Evolutionary conservation across 2,888 invertebrate species (phyloP).

Genomic region (Platycheirus rosarum): DNA sequence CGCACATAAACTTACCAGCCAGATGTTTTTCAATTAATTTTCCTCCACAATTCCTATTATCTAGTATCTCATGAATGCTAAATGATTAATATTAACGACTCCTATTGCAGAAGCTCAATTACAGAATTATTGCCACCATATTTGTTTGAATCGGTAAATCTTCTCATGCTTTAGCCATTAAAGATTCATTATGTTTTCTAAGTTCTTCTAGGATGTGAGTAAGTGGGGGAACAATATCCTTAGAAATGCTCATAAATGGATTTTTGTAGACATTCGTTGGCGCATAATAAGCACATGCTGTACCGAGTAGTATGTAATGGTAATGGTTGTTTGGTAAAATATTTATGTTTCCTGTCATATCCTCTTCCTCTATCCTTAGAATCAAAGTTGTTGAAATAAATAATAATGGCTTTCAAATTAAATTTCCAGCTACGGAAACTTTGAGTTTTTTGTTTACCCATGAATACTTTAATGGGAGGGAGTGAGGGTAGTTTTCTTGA

Average conservation of each 20-base stretch:
- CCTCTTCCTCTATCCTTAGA: conserved; percentile 16
- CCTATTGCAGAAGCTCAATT: conserved; percentile 55
- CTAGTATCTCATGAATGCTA: conserved; percentile 16
- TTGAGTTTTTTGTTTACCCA: conserved; percentile 32
- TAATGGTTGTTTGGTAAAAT: conserved; percentile 14
- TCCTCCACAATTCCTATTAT: conserved; percentile 4
- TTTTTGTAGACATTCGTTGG: neutral
- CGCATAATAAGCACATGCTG: neutral
- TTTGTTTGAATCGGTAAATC: conserved; percentile 41
- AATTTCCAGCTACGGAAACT: conserved; percentile 43
- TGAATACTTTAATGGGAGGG: conserved; percentile 21
- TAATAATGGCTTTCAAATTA: conserved; percentile 58
- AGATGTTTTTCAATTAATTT: conserved; percentile 49
- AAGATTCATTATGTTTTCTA: conserved; percentile 1
- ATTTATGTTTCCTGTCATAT: conserved; percentile 47
- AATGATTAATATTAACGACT: conserved; percentile 50
- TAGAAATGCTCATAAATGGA: neutral
- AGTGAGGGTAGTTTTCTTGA: conserved; percentile 10
- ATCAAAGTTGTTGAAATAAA: conserved; percentile 53
- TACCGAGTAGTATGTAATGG: neutral
- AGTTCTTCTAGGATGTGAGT: neutral
- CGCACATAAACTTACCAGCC: conserved; percentile 11
- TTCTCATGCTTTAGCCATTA: conserved; percentile 19
- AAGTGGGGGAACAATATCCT: neutral
- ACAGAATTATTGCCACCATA: conserved; percentile 37